Evolutionary conservation across 2,888 invertebrate species (phyloP).

Genomic region (Dolichomitus sp.): DNA sequence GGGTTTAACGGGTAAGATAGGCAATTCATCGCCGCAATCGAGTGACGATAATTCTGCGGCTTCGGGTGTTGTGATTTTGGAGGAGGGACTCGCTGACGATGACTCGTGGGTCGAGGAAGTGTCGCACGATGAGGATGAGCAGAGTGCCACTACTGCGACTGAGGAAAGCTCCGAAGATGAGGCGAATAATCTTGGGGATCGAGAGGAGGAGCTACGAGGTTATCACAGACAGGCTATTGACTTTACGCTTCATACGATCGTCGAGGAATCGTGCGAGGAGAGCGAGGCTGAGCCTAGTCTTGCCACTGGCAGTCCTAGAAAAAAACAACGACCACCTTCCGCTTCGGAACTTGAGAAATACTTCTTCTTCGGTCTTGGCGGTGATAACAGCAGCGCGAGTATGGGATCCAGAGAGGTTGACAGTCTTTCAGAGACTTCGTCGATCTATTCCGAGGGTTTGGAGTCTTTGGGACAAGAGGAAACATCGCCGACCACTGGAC

Average conservation of each 20-base stretch:
- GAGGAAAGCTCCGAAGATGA: conserved; percentile 92
- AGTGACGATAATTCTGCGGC: conserved; percentile 90
- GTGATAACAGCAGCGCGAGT: conserved; percentile 89
- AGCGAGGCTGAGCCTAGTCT: conserved; percentile 92
- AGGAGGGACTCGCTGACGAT: conserved; percentile 95
- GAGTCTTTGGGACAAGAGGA: conserved; percentile 91
- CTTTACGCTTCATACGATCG: conserved; percentile 96
- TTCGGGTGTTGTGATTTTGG: conserved; percentile 91
- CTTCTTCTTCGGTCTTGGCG: conserved; percentile 95
- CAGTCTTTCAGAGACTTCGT: conserved; percentile 93
- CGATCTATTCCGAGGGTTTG: conserved; percentile 94
- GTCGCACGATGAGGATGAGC: conserved; percentile 92
- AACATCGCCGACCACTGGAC: conserved; percentile 74
- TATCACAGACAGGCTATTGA: conserved; percentile 94
- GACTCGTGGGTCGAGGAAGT: conserved; percentile 97
- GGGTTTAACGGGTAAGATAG: conserved; percentile 16
- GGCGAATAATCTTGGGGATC: conserved; percentile 88
- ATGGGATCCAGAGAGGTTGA: conserved; percentile 86
- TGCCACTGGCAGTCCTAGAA: conserved; percentile 86
- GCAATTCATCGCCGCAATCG: conserved; percentile 69
- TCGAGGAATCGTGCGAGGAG: conserved; percentile 98
- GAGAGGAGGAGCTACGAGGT: conserved; percentile 94
- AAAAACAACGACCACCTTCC: conserved; percentile 90
- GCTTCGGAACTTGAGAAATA: conserved; percentile 96
- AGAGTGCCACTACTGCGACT: conserved; percentile 89